phyloP scores from a whole-genome alignment of 2,113 vertebrate genomes.

The Eulemur rufifrons region DNA sequence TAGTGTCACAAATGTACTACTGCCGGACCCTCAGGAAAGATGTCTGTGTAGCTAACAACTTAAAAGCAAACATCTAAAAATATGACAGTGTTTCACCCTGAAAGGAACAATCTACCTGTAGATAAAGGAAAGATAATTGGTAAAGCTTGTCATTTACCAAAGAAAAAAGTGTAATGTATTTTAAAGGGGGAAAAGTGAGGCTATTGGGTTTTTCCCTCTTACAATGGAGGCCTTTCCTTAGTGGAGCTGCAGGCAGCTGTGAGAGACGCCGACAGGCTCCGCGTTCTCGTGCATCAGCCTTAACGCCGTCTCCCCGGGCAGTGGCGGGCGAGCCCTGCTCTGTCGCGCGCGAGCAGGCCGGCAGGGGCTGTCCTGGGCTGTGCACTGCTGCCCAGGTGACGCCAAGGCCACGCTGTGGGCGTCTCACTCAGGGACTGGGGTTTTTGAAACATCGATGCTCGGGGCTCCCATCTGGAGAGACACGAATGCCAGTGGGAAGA shows the following conservation, averaged over 20 bases:
- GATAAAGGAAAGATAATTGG: slow-evolving; percentile 46
- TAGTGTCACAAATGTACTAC: slow-evolving; percentile 12
- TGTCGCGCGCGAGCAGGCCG: not conserved
- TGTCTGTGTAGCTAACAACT: slow-evolving; percentile 39
- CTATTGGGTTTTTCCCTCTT: not conserved
- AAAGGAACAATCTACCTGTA: slow-evolving; percentile 50
- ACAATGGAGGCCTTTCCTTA: not conserved
- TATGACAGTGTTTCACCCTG: slow-evolving; percentile 42
- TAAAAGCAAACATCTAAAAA: slow-evolving; percentile 67
- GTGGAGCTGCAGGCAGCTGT: not conserved
- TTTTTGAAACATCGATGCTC: slow-evolving; percentile 58
- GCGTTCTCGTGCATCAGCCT: not conserved
- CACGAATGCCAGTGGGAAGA: not conserved
- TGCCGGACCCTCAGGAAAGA: not conserved
- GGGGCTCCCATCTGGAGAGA: slow-evolving; percentile 49
- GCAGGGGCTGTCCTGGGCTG: not conserved
- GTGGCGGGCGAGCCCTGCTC: not conserved
- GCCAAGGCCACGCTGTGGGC: not conserved
- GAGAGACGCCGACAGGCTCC: not conserved
- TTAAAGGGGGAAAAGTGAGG: not conserved
- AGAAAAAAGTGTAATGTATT: not conserved
- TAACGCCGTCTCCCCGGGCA: not conserved
- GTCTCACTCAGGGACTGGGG: not conserved
- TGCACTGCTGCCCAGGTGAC: slow-evolving; percentile 17
- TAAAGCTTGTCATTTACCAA: slow-evolving; percentile 61